phyloP scores from a whole-genome alignment of 2,797 vertebrate species.

The Sebastolobus altivelis region DNA sequence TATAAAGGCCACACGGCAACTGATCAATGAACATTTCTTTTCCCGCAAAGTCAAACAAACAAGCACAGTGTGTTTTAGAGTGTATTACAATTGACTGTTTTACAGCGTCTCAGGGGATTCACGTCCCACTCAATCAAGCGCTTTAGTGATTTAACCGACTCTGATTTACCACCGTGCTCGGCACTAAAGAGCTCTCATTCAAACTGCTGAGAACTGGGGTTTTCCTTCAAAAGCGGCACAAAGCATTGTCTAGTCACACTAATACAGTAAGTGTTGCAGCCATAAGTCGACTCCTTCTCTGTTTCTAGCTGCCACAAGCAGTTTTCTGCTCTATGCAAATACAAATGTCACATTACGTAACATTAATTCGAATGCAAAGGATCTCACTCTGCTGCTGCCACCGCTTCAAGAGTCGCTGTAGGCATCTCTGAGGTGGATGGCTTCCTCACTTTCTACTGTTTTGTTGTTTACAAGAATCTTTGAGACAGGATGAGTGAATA shows the following conservation, averaged over 20 bases:
- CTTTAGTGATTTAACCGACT: constrained; percentile 21
- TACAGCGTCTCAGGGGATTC: constrained; percentile 1
- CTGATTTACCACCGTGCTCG: constrained; percentile 15
- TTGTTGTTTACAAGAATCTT: constrained; percentile 16
- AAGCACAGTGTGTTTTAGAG: constrained; percentile 17
- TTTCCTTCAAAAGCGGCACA: constrained; percentile 23
- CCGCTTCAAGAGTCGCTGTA: not conserved
- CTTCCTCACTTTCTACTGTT: constrained; percentile 13
- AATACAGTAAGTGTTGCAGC: not conserved
- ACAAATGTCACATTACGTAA: constrained; percentile 56
- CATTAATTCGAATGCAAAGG: constrained; percentile 23
- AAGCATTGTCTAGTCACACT: not conserved
- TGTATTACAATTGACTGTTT: constrained; percentile 16
- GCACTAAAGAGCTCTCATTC: not conserved
- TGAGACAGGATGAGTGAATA: constrained; percentile 18
- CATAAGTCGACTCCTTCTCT: constrained; percentile 4
- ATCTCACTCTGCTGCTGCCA: constrained; percentile 10
- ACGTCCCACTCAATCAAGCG: constrained; percentile 10
- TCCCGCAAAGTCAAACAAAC: constrained; percentile 23
- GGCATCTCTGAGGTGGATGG: constrained; percentile 17
- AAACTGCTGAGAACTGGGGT: constrained; percentile 19
- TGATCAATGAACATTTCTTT: constrained; percentile 50
- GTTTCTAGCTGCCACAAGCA: constrained; percentile 21
- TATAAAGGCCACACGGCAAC: constrained; percentile 32
- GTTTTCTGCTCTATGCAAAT: constrained; percentile 21